Base-by-base conservation (phyloP, 2,888 invertebrate species). In the Meganola albula region DNA sequence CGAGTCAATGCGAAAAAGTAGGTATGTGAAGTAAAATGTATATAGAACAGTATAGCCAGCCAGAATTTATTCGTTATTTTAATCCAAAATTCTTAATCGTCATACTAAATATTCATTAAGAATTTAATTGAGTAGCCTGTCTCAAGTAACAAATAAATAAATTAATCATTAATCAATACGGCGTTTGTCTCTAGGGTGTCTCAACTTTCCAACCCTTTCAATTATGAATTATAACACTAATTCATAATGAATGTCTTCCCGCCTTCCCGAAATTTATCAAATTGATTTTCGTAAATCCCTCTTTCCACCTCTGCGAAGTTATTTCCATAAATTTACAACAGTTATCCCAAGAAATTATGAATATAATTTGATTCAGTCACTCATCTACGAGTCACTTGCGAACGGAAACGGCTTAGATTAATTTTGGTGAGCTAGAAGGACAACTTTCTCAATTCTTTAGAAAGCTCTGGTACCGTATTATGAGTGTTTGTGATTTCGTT, bases 211-310 rank as follows among this genome's bases (percentile, higher is more conserved):
- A 71, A 75, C 76, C 82, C 78, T 76, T 80, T 79, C 82, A 75
- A 82, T 82, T 80, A 79, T 77, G 71, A 84, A 79, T 83, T 83
- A 82, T 80, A 76, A 68, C 73, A 75, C 76, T 80, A 80, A 82
- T 74, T 78, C 74, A 75, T 78, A 79, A 82, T 75, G 66, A 77
- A 82, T 77, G 78, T 77, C 71, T 63, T 53, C 58, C 54, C 63
- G 73, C 65, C 63, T 76, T 66, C 64, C 58, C 68, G 70, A 73
- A 79, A 83, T 84, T 82, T 76, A 76, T 83, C 79, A 83, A 82
- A 79, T 78, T 78, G 75, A 78, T 80, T 76, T 69, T 67, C 65
- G 48, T 53, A 72, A 77, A 78, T 75, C 75, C 72, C 58, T 58
- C 59, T 57, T 63, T 60, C 63, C 53, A 62, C 67, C 58, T 59